phyloP scores from a whole-genome alignment of 2,797 vertebrate genomes.

The Serranus cabrilla region DNA sequence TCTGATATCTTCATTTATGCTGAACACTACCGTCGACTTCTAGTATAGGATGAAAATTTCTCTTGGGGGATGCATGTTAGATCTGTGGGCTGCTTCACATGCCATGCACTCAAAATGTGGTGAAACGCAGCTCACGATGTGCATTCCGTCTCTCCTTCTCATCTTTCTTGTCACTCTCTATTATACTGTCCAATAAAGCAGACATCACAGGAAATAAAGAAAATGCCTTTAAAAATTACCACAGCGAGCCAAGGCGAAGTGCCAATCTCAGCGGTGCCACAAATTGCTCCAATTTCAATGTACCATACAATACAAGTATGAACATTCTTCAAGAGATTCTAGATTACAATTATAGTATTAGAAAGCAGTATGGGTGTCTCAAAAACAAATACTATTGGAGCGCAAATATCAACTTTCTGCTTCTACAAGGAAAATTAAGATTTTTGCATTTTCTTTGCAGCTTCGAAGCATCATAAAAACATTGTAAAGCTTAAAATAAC shows the following conservation, averaged over 20 bases:
- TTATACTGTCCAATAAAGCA: constrained; percentile 53
- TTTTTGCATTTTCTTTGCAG: too few species aligned
- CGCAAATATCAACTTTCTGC: too few species aligned
- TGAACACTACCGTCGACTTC: constrained; percentile 42
- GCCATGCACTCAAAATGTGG: constrained; percentile 52
- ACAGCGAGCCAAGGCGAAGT: constrained; percentile 27
- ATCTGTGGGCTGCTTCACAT: constrained; percentile 50
- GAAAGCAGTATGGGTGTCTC: background rate
- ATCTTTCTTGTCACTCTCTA: constrained; percentile 61
- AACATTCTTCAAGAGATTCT: background rate
- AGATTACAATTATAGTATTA: background rate
- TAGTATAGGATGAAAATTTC: constrained; percentile 41
- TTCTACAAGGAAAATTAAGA: too few species aligned
- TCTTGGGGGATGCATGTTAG: constrained; percentile 43
- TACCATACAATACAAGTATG: background rate
- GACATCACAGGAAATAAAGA: constrained; percentile 50
- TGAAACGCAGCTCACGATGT: constrained; percentile 49
- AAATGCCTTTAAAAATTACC: constrained; percentile 43
- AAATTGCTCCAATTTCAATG: constrained; percentile 29
- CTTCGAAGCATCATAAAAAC: too few species aligned
- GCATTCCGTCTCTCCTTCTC: constrained; percentile 47
- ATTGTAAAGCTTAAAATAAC: background rate
- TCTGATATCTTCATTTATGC: constrained; percentile 67
- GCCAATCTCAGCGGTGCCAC: constrained; percentile 22
- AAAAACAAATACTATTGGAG: background rate